phyloP scores from a whole-genome alignment of 1,140 invertebrate species.

The Leptoteleia sp. region DNA sequence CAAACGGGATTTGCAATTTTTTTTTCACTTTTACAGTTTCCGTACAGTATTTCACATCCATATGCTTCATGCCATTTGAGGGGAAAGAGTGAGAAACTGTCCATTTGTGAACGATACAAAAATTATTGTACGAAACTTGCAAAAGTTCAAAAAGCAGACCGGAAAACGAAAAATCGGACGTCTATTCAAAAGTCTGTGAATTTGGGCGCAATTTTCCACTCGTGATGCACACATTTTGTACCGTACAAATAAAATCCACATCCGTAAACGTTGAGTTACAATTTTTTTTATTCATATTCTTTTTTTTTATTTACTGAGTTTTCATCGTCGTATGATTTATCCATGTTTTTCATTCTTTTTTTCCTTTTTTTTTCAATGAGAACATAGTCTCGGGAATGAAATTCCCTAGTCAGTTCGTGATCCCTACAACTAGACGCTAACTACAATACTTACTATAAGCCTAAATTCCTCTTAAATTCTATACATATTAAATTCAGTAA shows the following conservation, averaged over 20 bases:
- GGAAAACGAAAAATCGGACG: conserved; percentile 33
- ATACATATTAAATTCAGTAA: conserved; percentile 77
- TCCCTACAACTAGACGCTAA: conserved; percentile 78
- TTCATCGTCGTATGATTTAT: conserved; percentile 49
- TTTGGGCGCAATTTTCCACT: conserved; percentile 25
- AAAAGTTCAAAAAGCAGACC: conserved; percentile 11
- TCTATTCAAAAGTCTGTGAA: conserved; percentile 8
- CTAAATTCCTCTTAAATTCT: conserved; percentile 72
- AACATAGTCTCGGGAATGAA: conserved; percentile 76
- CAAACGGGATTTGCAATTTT: conserved; percentile 27
- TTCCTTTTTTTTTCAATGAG: conserved; percentile 66
- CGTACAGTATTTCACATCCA: conserved; percentile 15
- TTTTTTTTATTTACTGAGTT: conserved; percentile 72
- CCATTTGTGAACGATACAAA: too few species aligned
- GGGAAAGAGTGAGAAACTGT: not conserved
- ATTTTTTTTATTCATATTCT: conserved; percentile 64
- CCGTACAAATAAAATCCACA: conserved; percentile 78
- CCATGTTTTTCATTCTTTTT: too few species aligned
- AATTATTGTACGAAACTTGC: conserved; percentile 7
- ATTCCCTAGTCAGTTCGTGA: conserved; percentile 81
- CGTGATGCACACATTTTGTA: conserved; percentile 50
- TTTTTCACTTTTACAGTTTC: conserved; percentile 6
- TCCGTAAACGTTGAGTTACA: conserved; percentile 63
- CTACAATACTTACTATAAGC: conserved; percentile 78
- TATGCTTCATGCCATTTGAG: not conserved